These are phyloP conservation scores for Cyprinus carpio DNA, from an alignment of 2,113 vertebrate genomes.

Conservation along the genomic window DNA sequence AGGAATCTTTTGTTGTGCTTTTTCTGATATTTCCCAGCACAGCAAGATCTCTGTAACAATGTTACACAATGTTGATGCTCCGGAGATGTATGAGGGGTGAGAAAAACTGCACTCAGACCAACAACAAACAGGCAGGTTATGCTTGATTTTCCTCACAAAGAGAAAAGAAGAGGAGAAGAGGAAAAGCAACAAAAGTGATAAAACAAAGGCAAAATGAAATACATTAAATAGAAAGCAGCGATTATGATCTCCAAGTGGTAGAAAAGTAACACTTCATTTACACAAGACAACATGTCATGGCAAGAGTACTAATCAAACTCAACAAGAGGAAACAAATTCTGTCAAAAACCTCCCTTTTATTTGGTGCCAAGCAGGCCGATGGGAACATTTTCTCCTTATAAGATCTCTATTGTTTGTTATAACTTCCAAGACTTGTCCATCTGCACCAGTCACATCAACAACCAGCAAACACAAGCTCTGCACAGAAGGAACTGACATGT, in stretches of 20 bases:
- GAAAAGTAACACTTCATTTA: constrained; percentile 41
- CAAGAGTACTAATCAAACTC: constrained; percentile 50
- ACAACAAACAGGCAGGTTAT: constrained; percentile 27
- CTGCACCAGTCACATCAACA: constrained; percentile 19
- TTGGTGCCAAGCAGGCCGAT: constrained; percentile 37
- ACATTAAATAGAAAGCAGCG: neutral
- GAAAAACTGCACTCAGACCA: constrained; percentile 1
- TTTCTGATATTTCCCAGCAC: constrained; percentile 22
- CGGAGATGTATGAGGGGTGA: neutral
- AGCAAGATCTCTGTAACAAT: constrained; percentile 14
- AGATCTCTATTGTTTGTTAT: neutral
- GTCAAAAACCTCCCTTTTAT: constrained; percentile 46
- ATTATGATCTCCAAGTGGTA: neutral
- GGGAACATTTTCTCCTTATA: constrained; percentile 36
- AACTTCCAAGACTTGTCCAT: constrained; percentile 12
- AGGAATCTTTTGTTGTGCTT: constrained; percentile 25
- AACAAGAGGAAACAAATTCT: constrained; percentile 49
- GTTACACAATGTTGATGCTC: constrained; percentile 28
- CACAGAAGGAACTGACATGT: neutral
- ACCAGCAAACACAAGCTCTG: constrained; percentile 10
- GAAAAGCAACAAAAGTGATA: neutral
- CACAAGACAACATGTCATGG: constrained; percentile 50
- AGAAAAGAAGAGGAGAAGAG: neutral
- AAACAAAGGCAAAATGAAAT: neutral
- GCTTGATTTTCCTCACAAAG: constrained; percentile 17